Conservation (phyloP, 2,888 invertebrate species). For the Oscheius myriophilus region DNA sequence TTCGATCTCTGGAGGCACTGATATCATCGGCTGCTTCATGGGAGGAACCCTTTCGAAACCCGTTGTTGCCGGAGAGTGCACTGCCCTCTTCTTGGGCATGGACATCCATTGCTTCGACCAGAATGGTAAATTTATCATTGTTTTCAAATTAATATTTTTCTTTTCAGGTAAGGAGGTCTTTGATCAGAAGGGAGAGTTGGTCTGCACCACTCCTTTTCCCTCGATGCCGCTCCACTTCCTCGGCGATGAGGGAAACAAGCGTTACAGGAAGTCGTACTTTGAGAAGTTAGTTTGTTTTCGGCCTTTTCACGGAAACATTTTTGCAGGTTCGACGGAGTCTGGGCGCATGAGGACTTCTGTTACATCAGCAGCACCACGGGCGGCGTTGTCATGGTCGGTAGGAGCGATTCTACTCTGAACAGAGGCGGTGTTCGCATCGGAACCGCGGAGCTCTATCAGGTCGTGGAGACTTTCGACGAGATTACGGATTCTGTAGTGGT, state of each 20-base stretch:
- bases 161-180: conserved; percentile 70
- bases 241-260: conserved; percentile 70
- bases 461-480: conserved; percentile 75
- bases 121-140: conserved; percentile 66
- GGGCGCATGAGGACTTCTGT: conserved; percentile 77
- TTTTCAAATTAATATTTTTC: not conserved
- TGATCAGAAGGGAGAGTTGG: conserved; percentile 75
- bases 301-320: too few relatives aligned
- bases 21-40: conserved; percentile 76
- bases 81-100: conserved; percentile 75
- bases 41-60: conserved; percentile 75
- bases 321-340: conserved; percentile 71
- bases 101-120: conserved; percentile 74
- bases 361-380: conserved; percentile 73
- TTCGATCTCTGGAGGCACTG: conserved; percentile 74
- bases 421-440: conserved; percentile 77
- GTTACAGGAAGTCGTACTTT: conserved; percentile 56
- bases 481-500: conserved; percentile 76
- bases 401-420: conserved; percentile 76
- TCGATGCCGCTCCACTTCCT: conserved; percentile 76
- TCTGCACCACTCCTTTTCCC: conserved; percentile 76
- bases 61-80: conserved; percentile 76
- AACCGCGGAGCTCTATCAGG: conserved; percentile 76
- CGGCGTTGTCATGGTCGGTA: conserved; percentile 76
- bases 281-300: conserved; percentile 39